Evolutionary conservation across 35 echinoderm and acorn worm species (phyloP).

Genomic region (Heliocidaris erythrogramma): DNA sequence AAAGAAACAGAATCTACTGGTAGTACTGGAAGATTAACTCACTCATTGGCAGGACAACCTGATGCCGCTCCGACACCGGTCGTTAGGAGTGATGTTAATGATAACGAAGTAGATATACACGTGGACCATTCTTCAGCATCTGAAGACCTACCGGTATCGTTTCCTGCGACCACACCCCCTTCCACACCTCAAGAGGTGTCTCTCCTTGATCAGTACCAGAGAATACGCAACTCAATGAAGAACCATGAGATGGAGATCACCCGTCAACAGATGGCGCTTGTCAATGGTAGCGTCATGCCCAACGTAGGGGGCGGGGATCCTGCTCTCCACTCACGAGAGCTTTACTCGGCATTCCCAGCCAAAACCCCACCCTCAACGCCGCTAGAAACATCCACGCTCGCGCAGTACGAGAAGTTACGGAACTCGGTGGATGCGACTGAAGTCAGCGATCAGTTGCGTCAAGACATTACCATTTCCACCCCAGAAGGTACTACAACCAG

Average conservation of each 20-base stretch:
- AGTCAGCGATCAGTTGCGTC: conserved; percentile 68
- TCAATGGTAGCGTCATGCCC: background rate
- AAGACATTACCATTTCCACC: conserved; percentile 41
- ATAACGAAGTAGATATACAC: background rate
- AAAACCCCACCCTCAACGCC: conserved; percentile 94
- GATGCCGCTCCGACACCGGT: background rate
- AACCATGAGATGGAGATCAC: conserved; percentile 39
- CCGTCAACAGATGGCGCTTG: conserved; percentile 15
- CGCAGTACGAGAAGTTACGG: conserved; percentile 64
- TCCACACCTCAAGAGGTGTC: conserved; percentile 56
- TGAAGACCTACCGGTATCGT: background rate
- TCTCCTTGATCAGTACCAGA: conserved; percentile 34
- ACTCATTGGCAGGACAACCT: background rate
- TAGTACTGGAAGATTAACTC: background rate
- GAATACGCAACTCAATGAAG: conserved; percentile 48
- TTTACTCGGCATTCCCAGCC: conserved; percentile 71
- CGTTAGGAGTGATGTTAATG: background rate
- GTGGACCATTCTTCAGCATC: background rate
- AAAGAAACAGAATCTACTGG: background rate
- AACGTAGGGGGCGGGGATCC: background rate
- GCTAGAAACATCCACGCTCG: conserved; percentile 55
- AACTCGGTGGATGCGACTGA: conserved; percentile 64
- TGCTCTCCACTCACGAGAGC: background rate
- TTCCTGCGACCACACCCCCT: conserved; percentile 55
- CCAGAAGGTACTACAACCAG: conserved; percentile 18